Evolutionary conservation across 2,113 vertebrate genomes (phyloP).

Genomic region (Datnioides undecimradiatus): DNA sequence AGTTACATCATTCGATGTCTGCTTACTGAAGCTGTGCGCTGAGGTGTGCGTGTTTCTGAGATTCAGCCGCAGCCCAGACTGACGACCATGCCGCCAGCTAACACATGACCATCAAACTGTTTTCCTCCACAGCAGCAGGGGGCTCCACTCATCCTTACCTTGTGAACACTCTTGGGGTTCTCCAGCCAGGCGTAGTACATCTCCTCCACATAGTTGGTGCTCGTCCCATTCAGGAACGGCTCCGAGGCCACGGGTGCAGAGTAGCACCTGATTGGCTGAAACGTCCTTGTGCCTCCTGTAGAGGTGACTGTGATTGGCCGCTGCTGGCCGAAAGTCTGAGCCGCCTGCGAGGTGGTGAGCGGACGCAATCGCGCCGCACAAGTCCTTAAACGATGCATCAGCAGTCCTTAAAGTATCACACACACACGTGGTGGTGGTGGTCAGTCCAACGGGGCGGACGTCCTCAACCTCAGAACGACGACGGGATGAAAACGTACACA

Average conservation of each 20-base stretch:
- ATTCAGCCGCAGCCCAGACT: no score
- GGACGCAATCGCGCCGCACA: conserved; percentile 96
- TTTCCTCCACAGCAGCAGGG: conserved; percentile 16
- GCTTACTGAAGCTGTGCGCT: no score
- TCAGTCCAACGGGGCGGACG: conserved; percentile 29
- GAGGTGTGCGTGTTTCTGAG: no score
- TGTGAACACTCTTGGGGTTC: conserved; percentile 98
- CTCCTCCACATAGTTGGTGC: conserved; percentile 99
- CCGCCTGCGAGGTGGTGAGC: conserved; percentile 91
- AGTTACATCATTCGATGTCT: no score
- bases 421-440: conserved; percentile 31
- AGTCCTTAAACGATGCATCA: conserved; percentile 99
- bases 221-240: conserved; percentile 97
- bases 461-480: conserved; percentile 48
- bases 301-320: conserved; percentile 80
- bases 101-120: no score
- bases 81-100: no score
- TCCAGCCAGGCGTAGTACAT: conserved; percentile 99
- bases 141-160: conserved; percentile 87
- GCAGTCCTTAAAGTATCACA: conserved; percentile 78
- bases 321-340: conserved; percentile 84
- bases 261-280: conserved; percentile 91
- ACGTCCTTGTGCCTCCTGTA: conserved; percentile 89
- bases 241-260: conserved; percentile 93
- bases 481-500: background rate